Base-by-base conservation (phyloP, 2,113 vertebrate species). In the Archocentrus centrarchus region DNA sequence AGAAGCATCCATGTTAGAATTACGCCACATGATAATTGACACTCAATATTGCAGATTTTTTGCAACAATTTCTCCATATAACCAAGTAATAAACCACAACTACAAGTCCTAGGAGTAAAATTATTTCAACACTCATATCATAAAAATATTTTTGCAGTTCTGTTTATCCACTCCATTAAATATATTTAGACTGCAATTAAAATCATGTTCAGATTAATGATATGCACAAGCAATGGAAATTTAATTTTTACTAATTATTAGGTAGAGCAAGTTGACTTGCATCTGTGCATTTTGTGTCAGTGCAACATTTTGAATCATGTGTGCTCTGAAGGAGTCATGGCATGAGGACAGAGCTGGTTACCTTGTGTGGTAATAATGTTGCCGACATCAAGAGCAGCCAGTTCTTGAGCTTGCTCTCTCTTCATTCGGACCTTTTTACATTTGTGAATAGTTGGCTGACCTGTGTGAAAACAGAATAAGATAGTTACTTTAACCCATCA, bases 301-400 rank as follows among this genome's bases (percentile, higher is more conserved):
- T 76, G 27, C 9, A 37, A 22, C 14, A 15, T 32, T 68, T 6
- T 24, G 64, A 59, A 47, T 27, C 2, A 3, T 20, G 44, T 27
- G 1, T 11, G 30, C 47, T 55, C 11, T 32, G 10, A 73, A 55
- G 6, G 47, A 32, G 27, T 9, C 47, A 73, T 1, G 53, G 68
- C 55, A 17, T 22, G 27, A 32, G 20, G 57, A 75, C 11, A 57
- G 18, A 75, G 30, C 17, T 35, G 27, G 11, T 75, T 91, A 98
- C 97, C 97, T 87, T 96, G 83, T 58, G 94, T 91, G 20, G 84
- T 68, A 77, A 98, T 97, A 80, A 98, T 98, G 88, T 98, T 98
- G 68, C 85, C 91, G 50, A 96, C 35, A 55, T 98, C 97, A 80
- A 98, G 93, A 11, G 94, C 96, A 30, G 97, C 97, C 41, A 98